phyloP scores from a whole-genome alignment of 2,888 invertebrate genomes.

The Phaedon cochleariae region DNA sequence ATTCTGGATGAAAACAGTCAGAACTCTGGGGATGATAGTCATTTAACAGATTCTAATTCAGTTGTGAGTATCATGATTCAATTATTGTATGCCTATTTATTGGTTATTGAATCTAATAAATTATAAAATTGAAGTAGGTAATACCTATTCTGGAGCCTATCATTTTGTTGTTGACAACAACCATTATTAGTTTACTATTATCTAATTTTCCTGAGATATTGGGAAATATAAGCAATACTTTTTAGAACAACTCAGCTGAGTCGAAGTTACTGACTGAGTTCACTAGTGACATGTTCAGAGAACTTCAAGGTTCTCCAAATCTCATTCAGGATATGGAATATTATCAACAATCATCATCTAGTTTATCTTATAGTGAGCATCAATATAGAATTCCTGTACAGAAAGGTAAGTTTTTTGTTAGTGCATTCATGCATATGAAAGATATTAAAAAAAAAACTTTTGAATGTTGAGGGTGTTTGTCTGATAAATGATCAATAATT shows the following conservation, averaged over 20 bases:
- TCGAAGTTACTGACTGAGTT: conserved; percentile 68
- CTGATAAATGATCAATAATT: conserved; percentile 1
- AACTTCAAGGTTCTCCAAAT: conserved; percentile 56
- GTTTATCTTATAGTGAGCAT: conserved; percentile 49
- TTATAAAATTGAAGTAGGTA: no score
- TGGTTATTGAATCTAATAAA: no score
- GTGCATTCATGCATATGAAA: no score
- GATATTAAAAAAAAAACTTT: no score
- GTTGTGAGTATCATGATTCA: no score
- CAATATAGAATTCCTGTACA: conserved; percentile 44
- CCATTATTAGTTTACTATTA: no score
- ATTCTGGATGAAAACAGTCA: conserved; percentile 78
- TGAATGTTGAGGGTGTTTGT: no score
- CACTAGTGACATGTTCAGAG: conserved; percentile 69
- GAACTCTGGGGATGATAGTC: conserved; percentile 77
- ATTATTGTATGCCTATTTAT: no score
- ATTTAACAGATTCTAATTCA: conserved; percentile 75
- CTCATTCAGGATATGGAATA: conserved; percentile 58
- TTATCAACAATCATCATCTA: conserved; percentile 53
- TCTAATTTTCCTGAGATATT: no score
- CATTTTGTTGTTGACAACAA: no score
- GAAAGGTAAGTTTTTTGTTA: conserved; percentile 46
- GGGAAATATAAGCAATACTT: no score
- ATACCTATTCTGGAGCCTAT: no score
- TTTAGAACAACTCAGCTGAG: conserved; percentile 55